Evolutionary conservation across 2,113 vertebrate genomes (phyloP), one percentile per base, ranked within the genome.

Genomic region (Natator depressus): DNA sequence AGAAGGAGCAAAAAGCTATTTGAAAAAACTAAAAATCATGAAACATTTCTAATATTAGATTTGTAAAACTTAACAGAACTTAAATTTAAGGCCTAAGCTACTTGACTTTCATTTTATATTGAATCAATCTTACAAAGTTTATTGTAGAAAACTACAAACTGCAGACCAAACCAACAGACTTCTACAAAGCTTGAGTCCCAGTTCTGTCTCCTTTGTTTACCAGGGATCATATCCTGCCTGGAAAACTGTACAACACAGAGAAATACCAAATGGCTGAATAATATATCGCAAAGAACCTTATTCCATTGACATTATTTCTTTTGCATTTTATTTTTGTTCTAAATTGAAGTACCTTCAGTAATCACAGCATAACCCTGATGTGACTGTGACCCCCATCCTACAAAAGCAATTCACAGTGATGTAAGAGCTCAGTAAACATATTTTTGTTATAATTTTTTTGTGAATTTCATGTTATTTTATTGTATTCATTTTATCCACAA

Each of bases 1-100:
- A 49, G 89, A 54, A 16, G 38, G 59, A 59, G 20, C 24, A 92
- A 92, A 91, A 91, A 51, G 35, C 2, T n/a, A 69, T 54, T 62
- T 6, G 25, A 91, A 87, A 92, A 72, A 72, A 38, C 31, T 6
- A 72, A 9, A 49, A 86, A 6, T 20, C 1, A 75, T 47, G 0
- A 96, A 89, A 89, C 93, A 94, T 49, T 93, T 78, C 95, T 51
- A 92, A 19, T 47, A 75, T 59, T 86, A 50, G 4, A 25, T 38
- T 72, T 4, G 0, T 62, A 94, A 92, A 88, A n/a, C 7, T 51
- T 55, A 91, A 84, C 1, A 46, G 79, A 91, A 84, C 6, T 5
- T 90, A 72, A 84, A 79, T 84, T 65, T 79, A 72, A 72, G 82
- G 80, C 55, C 92, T 89, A 78, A 95, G 47, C 4, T 3, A 24